Evolutionary conservation across 2,888 invertebrate species (phyloP).

Genomic region (Digitonthophagus gazella): DNA sequence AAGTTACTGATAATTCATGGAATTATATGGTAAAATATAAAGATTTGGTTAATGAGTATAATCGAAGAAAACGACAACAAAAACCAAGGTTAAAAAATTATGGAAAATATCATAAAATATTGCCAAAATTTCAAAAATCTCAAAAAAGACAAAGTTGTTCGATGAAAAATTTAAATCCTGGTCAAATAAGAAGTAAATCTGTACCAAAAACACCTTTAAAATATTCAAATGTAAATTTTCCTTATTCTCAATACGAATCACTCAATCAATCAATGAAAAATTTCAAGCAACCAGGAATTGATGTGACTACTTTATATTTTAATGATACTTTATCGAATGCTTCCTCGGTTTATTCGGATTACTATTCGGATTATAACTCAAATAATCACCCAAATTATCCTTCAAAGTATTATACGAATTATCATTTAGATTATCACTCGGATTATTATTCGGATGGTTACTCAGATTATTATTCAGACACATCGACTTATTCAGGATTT

Average conservation of each 20-base stretch:
- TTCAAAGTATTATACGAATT: not conserved
- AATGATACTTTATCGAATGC: not conserved
- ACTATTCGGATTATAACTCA: not conserved
- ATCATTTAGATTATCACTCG: not conserved
- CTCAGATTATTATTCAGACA: slow-evolving; percentile 9
- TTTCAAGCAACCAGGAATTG: not conserved
- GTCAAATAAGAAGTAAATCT: not conserved
- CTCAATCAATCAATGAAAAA: no score
- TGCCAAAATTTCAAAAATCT: not conserved
- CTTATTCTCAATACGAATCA: not conserved
- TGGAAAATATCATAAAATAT: not conserved
- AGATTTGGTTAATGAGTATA: not conserved
- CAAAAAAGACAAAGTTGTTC: not conserved
- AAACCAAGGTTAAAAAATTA: not conserved
- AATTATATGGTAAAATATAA: slow-evolving; percentile 6
- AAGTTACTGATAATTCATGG: not conserved
- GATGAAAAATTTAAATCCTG: not conserved
- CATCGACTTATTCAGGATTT: slow-evolving; percentile 8
- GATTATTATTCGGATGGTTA: no score
- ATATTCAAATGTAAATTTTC: no score
- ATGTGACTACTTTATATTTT: slow-evolving; percentile 5
- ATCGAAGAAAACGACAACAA: no score
- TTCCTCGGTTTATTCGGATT: not conserved
- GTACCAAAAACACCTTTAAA: no score
- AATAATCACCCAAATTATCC: not conserved